Conservation (phyloP, 2,797 vertebrate species). For the Apogon hyalosoma region DNA sequence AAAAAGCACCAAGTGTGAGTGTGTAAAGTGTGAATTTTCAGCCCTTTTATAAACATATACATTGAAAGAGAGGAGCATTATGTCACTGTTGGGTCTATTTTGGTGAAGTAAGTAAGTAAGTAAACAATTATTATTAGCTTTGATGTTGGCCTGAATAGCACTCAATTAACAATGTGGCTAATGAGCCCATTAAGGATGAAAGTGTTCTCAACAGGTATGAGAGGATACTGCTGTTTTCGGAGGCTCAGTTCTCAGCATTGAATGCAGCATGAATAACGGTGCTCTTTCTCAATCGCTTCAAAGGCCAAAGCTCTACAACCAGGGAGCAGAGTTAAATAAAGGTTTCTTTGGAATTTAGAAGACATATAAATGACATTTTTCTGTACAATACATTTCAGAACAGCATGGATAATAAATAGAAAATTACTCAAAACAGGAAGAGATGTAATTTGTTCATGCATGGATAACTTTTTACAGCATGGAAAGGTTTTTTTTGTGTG, state of each 20-base stretch:
- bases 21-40: slow-evolving; percentile 40
- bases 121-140: slow-evolving; percentile 86
- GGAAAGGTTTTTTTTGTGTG: neutral
- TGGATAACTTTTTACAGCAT: slow-evolving; percentile 6
- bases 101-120: slow-evolving; percentile 75
- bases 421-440: neutral
- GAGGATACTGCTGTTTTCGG: slow-evolving; percentile 83
- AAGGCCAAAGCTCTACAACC: slow-evolving; percentile 80
- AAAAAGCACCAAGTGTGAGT: neutral
- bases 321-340: slow-evolving; percentile 80
- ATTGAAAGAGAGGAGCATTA: slow-evolving; percentile 67
- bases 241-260: slow-evolving; percentile 79
- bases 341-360: slow-evolving; percentile 63
- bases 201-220: slow-evolving; percentile 89
- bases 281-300: slow-evolving; percentile 78
- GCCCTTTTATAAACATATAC: slow-evolving; percentile 58
- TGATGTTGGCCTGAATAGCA: slow-evolving; percentile 87
- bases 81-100: slow-evolving; percentile 73
- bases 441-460: neutral
- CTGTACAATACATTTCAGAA: slow-evolving; percentile 16
- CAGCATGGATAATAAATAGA: neutral
- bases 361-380: slow-evolving; percentile 18
- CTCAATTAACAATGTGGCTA: slow-evolving; percentile 88
- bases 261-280: slow-evolving; percentile 81
- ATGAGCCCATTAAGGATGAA: slow-evolving; percentile 89